These are phyloP conservation scores for Taeniopygia guttata DNA, from an alignment of 2,797 vertebrate species.

Conservation along the genomic window DNA sequence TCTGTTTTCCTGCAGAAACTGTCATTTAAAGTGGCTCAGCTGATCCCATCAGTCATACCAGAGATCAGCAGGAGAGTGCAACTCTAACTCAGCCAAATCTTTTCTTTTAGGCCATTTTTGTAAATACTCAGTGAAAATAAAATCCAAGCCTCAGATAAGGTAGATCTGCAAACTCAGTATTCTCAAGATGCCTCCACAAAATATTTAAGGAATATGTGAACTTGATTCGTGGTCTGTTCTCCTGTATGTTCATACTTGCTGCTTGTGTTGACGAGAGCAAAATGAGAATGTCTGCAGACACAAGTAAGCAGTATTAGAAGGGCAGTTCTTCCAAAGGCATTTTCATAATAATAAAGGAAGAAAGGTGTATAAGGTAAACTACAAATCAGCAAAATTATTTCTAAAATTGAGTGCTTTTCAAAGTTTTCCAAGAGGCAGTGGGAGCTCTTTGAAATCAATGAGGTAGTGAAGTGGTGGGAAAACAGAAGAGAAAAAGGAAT, in stretches of 20 bases:
- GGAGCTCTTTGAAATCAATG: constrained; percentile 60
- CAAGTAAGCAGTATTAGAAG: constrained; percentile 25
- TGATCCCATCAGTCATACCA: neutral
- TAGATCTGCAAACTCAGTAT: neutral
- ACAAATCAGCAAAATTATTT: constrained; percentile 47
- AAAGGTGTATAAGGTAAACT: constrained; percentile 40
- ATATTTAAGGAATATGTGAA: neutral
- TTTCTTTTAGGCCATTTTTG: neutral
- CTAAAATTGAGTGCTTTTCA: constrained; percentile 42
- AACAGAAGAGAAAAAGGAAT: constrained; percentile 15
- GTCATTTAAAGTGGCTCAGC: constrained; percentile 5
- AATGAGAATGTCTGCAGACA: constrained; percentile 10
- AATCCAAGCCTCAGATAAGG: neutral
- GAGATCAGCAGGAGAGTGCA: neutral
- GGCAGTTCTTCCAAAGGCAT: constrained; percentile 35
- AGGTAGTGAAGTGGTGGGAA: constrained; percentile 49
- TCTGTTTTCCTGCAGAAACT: neutral
- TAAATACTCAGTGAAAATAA: constrained; percentile 7
- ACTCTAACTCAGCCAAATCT: neutral
- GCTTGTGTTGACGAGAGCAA: constrained; percentile 1
- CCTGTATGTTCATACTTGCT: neutral
- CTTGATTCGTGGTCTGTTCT: neutral
- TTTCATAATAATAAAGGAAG: constrained; percentile 48
- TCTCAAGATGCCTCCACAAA: neutral
- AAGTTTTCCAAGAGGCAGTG: constrained; percentile 34